Conservation (phyloP, 2,113 vertebrate genomes). For the Ailurus styani region DNA sequence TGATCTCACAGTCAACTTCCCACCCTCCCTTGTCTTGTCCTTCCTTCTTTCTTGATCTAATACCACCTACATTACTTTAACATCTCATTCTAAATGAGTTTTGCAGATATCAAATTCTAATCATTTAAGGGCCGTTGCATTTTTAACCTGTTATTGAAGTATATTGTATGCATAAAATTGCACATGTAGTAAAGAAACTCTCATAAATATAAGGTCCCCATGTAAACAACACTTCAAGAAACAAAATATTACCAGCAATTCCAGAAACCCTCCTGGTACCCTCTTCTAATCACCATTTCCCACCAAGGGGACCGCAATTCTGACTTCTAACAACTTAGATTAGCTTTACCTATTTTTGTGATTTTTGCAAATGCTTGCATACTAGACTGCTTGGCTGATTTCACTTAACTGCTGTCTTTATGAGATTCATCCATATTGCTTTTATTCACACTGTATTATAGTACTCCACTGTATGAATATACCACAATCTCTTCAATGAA, state of each 20-base stretch:
- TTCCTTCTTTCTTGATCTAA: background rate
- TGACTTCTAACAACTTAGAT: background rate
- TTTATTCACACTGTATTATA: fast-evolving
- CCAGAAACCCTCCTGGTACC: fast-evolving
- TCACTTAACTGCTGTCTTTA: background rate
- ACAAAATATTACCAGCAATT: background rate
- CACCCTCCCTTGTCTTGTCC: too few relatives aligned
- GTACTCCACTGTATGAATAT: background rate
- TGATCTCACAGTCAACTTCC: background rate
- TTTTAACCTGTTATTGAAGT: background rate
- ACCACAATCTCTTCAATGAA: background rate
- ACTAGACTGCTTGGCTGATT: background rate
- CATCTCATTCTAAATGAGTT: background rate
- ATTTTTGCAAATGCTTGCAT: background rate
- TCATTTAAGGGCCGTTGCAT: background rate
- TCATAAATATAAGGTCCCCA: background rate
- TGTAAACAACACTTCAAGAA: background rate
- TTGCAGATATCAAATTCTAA: slow-evolving; percentile 33
- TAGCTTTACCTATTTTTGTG: background rate
- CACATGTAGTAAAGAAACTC: background rate
- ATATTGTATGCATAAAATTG: background rate
- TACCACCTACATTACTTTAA: background rate
- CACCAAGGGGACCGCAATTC: background rate
- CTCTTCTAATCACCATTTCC: background rate
- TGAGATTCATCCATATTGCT: background rate